phyloP scores from a whole-genome alignment of 2,113 vertebrate species.

The Myocastor coypus region DNA sequence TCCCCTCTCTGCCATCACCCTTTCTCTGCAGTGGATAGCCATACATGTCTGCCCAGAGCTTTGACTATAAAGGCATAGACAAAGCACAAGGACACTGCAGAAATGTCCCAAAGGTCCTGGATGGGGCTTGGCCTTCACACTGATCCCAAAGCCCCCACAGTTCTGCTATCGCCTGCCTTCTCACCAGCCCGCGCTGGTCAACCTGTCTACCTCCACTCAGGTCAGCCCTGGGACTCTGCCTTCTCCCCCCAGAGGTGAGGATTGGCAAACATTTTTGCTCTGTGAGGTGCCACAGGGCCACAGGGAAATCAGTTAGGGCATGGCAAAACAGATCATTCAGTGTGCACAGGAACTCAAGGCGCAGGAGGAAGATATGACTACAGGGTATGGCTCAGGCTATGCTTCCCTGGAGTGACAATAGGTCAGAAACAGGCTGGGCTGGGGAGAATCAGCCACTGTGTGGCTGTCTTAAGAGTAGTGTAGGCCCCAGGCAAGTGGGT shows the following conservation, averaged over 20 bases:
- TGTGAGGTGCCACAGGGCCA: background rate
- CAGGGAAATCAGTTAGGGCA: background rate
- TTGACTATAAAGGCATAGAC: too few relatives aligned
- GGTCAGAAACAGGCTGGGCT: background rate
- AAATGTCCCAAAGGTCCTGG: background rate
- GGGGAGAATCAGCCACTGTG: background rate
- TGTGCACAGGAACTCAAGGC: background rate
- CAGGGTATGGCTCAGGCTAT: background rate
- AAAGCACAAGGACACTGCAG: background rate
- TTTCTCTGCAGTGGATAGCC: background rate
- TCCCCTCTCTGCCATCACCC: background rate
- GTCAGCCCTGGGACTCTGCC: background rate
- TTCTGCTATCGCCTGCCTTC: background rate
- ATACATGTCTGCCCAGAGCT: background rate
- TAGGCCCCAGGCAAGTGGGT: background rate
- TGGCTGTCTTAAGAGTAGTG: background rate
- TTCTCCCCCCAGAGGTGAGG: background rate
- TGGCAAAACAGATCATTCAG: background rate
- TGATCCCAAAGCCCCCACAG: accelerated
- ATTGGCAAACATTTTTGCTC: background rate
- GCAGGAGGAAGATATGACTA: background rate
- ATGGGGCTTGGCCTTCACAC: background rate
- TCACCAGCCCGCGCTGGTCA: background rate
- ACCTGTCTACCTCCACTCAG: background rate
- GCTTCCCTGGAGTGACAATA: background rate